phyloP scores from a whole-genome alignment of 2,113 vertebrate species.

The Aleadryas rufinucha region DNA sequence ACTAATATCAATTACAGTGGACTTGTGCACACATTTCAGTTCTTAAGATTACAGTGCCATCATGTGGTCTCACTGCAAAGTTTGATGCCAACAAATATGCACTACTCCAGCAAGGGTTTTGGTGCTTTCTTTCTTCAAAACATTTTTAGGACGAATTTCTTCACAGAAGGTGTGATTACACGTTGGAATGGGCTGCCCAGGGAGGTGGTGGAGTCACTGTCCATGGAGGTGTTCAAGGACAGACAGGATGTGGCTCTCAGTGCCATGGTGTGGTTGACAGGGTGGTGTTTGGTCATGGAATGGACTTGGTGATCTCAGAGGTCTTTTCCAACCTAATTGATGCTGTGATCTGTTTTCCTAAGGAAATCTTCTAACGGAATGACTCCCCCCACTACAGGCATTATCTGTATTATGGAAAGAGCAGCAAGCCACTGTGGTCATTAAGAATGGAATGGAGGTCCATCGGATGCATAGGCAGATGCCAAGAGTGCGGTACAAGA shows the following conservation, averaged over 20 bases:
- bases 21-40: neutral
- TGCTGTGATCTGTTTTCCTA: neutral
- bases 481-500: accelerated
- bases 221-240: neutral
- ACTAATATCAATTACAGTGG: accelerated
- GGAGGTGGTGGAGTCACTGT: too few species aligned
- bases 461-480: accelerated
- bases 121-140: neutral
- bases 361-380: neutral
- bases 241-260: neutral
- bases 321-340: neutral
- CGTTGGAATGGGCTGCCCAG: neutral
- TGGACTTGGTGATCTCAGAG: neutral
- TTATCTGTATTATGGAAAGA: neutral
- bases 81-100: neutral
- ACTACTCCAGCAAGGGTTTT: neutral
- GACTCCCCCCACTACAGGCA: accelerated
- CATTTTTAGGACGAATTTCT: neutral
- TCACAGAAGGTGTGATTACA: neutral
- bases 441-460: neutral
- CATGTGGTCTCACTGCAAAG: neutral
- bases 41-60: neutral
- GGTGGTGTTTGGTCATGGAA: neutral
- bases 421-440: neutral
- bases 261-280: neutral